These are phyloP conservation scores for Exocentrus adspersus DNA, from an alignment of 2,888 invertebrate species.

Conservation along the genomic window DNA sequence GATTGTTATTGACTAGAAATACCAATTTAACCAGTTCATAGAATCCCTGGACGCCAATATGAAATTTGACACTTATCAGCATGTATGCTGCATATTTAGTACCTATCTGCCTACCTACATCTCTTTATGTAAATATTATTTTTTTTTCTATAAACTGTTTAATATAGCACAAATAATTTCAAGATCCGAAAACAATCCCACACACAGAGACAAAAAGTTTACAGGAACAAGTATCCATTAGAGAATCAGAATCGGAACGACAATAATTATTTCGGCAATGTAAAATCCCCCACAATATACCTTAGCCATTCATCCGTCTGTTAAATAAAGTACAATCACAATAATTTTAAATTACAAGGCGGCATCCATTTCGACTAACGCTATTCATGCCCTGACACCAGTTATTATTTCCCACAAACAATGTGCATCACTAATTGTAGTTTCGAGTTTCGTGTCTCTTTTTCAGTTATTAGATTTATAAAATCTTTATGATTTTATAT, in stretches of 20 bases:
- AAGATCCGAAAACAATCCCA: neutral
- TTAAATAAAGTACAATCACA: slow-evolving; percentile 31
- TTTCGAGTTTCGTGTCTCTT: neutral
- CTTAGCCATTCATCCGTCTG: slow-evolving; percentile 18
- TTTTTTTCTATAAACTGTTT: neutral
- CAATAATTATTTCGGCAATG: slow-evolving; percentile 22
- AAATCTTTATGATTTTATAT: slow-evolving; percentile 2
- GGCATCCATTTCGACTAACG: slow-evolving; percentile 43
- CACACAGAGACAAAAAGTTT: slow-evolving; percentile 12
- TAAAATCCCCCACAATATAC: slow-evolving; percentile 12
- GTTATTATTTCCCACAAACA: slow-evolving; percentile 25
- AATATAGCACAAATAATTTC: neutral
- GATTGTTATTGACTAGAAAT: no score
- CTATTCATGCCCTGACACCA: slow-evolving; percentile 20
- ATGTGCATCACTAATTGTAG: slow-evolving; percentile 13
- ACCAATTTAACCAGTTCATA: no score
- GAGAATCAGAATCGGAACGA: neutral
- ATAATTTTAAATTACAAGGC: slow-evolving; percentile 52
- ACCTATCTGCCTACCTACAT: no score
- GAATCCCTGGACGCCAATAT: no score
- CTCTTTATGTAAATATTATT: no score
- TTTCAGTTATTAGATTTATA: slow-evolving; percentile 4
- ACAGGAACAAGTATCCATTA: slow-evolving; percentile 6
- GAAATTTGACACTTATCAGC: no score
- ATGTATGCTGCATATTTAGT: no score